phyloP scores from a whole-genome alignment of 2,888 invertebrate genomes.

The Blastobasis lacticolella region DNA sequence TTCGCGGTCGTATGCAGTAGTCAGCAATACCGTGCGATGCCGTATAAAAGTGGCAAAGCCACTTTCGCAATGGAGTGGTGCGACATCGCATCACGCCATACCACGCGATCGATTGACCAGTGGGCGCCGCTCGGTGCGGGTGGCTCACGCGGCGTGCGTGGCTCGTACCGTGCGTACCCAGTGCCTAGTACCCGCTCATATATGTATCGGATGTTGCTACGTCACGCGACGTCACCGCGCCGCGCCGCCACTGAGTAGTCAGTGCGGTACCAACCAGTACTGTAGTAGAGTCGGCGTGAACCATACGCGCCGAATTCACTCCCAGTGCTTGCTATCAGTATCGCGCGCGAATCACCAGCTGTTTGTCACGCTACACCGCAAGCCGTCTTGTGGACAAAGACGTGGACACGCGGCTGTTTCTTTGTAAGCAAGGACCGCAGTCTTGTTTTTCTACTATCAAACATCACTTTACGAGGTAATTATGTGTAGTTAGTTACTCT shows the following conservation, averaged over 20 bases:
- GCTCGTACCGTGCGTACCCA: not conserved
- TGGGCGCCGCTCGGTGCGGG: not conserved
- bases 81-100: slow-evolving; percentile 59
- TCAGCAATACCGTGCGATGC: not conserved
- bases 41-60: slow-evolving; percentile 8
- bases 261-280: not conserved
- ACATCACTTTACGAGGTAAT: slow-evolving; percentile 1
- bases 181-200: not conserved
- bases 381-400: slow-evolving; percentile 25
- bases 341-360: slow-evolving; percentile 27
- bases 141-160: not conserved
- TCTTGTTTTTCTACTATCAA: too few relatives aligned
- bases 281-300: slow-evolving; percentile 41
- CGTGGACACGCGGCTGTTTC: slow-evolving; percentile 9
- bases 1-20: not conserved
- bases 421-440: slow-evolving; percentile 5
- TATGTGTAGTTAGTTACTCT: not conserved
- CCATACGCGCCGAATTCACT: slow-evolving; percentile 37
- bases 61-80: slow-evolving; percentile 56
- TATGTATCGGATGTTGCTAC: not conserved
- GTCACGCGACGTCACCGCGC: not conserved
- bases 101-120: slow-evolving; percentile 44
- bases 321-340: slow-evolving; percentile 20
- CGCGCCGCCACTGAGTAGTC: not conserved
- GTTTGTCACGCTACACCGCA: slow-evolving; percentile 12